phyloP scores from a whole-genome alignment of 2,797 vertebrate species.

The Eleutherodactylus coqui region DNA sequence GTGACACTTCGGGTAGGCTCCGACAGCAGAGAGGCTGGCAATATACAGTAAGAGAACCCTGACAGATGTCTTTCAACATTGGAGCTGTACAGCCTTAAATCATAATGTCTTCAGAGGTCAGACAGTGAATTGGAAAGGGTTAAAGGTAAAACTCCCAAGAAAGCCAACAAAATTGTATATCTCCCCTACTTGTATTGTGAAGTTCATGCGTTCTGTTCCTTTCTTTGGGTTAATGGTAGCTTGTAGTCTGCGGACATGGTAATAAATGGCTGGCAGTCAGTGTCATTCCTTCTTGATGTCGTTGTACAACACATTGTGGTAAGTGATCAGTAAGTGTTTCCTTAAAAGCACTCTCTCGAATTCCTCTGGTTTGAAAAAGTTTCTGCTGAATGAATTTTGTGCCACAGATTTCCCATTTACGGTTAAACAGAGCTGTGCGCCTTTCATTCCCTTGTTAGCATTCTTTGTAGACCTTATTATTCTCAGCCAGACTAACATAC shows the following conservation, averaged over 20 bases:
- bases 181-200: background rate
- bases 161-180: background rate
- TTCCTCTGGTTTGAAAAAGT: constrained; percentile 18
- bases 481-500: background rate
- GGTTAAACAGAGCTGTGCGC: constrained; percentile 15
- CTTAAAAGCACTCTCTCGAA: constrained; percentile 15
- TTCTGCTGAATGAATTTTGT: constrained; percentile 31
- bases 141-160: background rate
- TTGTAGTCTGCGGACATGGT: background rate
- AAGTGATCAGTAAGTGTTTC: constrained; percentile 32
- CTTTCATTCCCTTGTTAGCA: background rate
- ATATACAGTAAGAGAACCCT: too few species aligned
- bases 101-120: too few species aligned
- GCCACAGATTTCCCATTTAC: constrained; percentile 19
- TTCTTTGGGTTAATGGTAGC: constrained; percentile 1
- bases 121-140: too few species aligned
- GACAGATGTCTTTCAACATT: too few species aligned
- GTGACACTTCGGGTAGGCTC: too few species aligned
- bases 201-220: background rate
- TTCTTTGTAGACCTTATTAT: background rate
- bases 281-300: constrained; percentile 30
- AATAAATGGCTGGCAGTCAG: background rate
- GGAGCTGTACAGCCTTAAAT: too few species aligned
- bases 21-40: too few species aligned
- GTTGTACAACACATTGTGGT: background rate